Percentiles rank a stretch among this genome's conserved stretches.
These are phyloP conservation scores for Sander vitreus DNA, from an alignment of 2,113 vertebrate species.

Conservation along the genomic window DNA sequence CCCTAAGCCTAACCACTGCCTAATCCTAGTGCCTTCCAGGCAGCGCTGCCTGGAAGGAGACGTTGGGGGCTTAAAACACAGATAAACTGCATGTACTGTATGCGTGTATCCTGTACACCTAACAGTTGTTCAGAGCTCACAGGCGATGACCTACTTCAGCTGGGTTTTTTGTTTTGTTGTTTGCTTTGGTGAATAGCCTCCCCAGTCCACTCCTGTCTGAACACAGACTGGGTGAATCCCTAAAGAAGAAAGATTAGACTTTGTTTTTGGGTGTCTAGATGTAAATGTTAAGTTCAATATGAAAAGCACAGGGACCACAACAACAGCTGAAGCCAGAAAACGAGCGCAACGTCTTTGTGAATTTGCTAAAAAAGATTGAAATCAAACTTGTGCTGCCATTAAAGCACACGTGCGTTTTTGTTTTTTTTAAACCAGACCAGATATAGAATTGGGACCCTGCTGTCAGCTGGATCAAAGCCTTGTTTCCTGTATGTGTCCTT, in stretches of 20 bases:
- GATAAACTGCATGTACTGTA: neutral
- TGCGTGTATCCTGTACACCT: neutral
- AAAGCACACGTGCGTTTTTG: constrained; percentile 21
- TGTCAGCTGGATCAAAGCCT: constrained; percentile 62
- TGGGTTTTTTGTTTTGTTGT: constrained; percentile 51
- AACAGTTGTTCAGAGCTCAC: constrained; percentile 46
- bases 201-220: constrained; percentile 50
- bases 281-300: constrained; percentile 37
- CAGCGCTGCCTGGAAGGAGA: no score
- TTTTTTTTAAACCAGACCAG: constrained; percentile 14
- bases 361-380: constrained; percentile 14
- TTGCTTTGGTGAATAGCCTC: constrained; percentile 55
- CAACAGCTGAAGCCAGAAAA: neutral
- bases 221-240: constrained; percentile 55
- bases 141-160: constrained; percentile 77
- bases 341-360: neutral
- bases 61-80: no score
- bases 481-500: constrained; percentile 49
- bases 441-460: constrained; percentile 21
- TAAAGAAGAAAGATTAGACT: constrained; percentile 44
- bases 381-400: constrained; percentile 33
- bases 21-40: no score
- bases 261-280: constrained; percentile 34
- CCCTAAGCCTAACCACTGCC: no score
- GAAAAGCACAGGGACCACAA: constrained; percentile 2